phyloP scores from a whole-genome alignment of 1,140 invertebrate genomes.

The Penaeus vannamei region DNA sequence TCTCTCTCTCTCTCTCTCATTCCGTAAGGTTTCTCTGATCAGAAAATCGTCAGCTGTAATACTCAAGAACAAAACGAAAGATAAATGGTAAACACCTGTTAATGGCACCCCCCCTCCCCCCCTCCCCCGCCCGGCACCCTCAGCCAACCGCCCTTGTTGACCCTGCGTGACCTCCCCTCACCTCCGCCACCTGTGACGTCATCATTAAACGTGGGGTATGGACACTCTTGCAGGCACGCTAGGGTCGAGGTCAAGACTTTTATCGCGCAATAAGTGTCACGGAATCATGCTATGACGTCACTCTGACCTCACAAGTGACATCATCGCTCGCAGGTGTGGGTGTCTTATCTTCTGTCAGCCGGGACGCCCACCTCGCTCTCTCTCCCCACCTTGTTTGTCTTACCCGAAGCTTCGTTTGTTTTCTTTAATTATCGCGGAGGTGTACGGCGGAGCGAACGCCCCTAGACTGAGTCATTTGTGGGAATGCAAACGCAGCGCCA shows the following conservation, averaged over 20 bases:
- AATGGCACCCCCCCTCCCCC: not conserved
- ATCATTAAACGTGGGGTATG: not conserved
- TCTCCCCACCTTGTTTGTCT: too few relatives aligned
- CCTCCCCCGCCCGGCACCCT: not conserved
- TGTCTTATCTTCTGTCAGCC: not conserved
- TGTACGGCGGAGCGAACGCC: too few relatives aligned
- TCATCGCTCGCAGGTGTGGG: not conserved
- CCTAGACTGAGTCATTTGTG: too few relatives aligned
- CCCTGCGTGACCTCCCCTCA: conserved; percentile 3
- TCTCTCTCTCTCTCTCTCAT: too few relatives aligned
- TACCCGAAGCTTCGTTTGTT: too few relatives aligned
- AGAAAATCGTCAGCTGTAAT: too few relatives aligned
- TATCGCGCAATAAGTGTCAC: conserved; percentile 28
- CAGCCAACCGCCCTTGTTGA: not conserved
- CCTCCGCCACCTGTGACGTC: conserved; percentile 18
- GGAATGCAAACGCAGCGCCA: too few relatives aligned
- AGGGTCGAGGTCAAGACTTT: conserved; percentile 21
- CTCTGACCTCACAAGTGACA: conserved; percentile 6
- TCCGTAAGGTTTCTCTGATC: too few relatives aligned
- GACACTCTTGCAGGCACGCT: not conserved
- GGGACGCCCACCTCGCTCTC: too few relatives aligned
- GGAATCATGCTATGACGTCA: conserved; percentile 25
- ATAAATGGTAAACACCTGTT: too few relatives aligned
- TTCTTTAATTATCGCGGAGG: too few relatives aligned
- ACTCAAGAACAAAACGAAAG: too few relatives aligned